Conservation (phyloP, 2,113 vertebrate species). For the Promerops cafer region DNA sequence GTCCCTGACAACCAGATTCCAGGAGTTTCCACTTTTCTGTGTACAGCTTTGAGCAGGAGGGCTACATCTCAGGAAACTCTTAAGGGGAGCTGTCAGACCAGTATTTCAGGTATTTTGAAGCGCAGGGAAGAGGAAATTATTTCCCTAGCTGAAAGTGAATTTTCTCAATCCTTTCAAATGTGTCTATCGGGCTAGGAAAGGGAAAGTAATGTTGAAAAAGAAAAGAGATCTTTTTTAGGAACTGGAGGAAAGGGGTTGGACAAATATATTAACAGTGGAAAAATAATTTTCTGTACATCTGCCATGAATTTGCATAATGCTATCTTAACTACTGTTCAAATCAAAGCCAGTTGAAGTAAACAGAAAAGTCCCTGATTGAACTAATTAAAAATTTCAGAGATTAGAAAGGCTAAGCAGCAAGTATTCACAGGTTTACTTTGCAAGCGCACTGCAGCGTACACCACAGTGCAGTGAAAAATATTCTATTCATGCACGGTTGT, state of each 20-base stretch:
- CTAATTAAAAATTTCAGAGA: not conserved
- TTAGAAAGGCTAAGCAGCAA: not conserved
- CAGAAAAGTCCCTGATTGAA: not conserved
- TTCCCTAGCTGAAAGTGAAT: not conserved
- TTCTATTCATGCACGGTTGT: not conserved
- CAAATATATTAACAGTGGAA: not conserved
- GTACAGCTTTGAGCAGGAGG: not conserved
- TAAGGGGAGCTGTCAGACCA: not conserved
- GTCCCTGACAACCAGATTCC: not conserved
- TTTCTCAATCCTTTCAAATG: not conserved
- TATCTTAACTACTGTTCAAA: not conserved
- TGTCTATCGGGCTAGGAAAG: not conserved
- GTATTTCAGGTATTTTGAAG: not conserved
- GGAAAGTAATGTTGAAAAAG: not conserved
- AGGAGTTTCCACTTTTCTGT: not conserved
- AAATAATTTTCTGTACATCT: not conserved
- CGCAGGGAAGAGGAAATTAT: not conserved
- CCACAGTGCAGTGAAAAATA: not conserved
- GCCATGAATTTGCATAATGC: not conserved
- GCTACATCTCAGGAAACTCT: not conserved
- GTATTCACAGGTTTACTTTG: not conserved
- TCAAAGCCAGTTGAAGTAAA: constrained; percentile 23
- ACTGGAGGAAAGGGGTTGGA: not conserved
- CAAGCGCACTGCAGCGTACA: not conserved
- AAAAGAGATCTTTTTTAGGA: not conserved